Base-by-base conservation (phyloP, 2,797 vertebrate species). In the Urocyon cinereoargenteus region DNA sequence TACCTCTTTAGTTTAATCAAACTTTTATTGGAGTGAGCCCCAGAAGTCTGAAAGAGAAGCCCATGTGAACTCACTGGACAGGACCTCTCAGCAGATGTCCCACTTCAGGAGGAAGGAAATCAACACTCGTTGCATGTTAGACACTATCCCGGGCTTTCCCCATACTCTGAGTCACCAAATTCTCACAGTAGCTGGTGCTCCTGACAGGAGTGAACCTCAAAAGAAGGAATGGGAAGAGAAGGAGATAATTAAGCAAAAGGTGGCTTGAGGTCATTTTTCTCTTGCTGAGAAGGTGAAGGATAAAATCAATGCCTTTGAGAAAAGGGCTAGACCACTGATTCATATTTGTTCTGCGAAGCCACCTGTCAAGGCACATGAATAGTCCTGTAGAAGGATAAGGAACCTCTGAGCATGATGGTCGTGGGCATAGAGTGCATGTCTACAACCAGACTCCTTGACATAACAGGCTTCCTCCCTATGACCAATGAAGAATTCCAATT, bases 181-280 rank as follows among this genome's bases (percentile, higher is more conserved):
- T 90, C 49, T 40, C 28, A 15, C 19, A 62, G 24, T 22, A 62
- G 28, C 28, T 81, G 64, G n/a, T 59, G 36, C 55, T 26, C 21
- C 12, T 49, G 21, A 7, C 73, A 66, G 4, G 49, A 92, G 9
- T 40, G 45, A 92, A 24, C 36, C 24, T 31, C 10, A 5, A 26
- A 88, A 91, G 34, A 26, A 88, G 28, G 40, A 59, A 34, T 13
- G 15, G 66, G 59, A 85, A 68, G 55, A 79, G 77, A 94, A 49
- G 5, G 53, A 64, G 18, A 15, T 86, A 49, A 57, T 24, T 5
- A 73, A 72, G 64, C 78, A 22, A 57, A 66, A 86, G 40, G 59
- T n/a, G 7, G 49, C 70, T 92, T 0, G 2, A 21, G 53, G 26
- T n/a, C 49, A 0, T 68, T 87, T 55, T 85, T 57, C 5, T 93